Percentiles rank a stretch among this genome's conserved stretches.
Evolutionary conservation across 1,140 invertebrate genomes (phyloP).

Genomic region (Drosophila sp.): DNA sequence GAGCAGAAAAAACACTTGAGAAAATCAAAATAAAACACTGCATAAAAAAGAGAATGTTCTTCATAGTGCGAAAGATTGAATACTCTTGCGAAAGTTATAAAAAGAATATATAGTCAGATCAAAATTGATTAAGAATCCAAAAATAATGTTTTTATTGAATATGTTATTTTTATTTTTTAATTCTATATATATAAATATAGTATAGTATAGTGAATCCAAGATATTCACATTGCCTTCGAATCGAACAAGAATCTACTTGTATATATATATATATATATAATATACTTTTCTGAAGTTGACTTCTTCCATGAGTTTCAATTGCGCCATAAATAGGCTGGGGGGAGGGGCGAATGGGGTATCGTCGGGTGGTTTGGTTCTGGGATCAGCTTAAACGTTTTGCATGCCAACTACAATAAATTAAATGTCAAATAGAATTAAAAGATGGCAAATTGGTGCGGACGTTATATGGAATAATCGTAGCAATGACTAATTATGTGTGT

Average conservation of each 20-base stretch:
- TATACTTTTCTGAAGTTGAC: no score
- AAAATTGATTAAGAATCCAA: neutral
- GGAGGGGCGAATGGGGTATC: neutral
- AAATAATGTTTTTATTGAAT: no score
- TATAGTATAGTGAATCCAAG: no score
- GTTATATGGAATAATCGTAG: neutral
- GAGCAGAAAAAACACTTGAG: conserved; percentile 17
- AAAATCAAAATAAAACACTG: neutral
- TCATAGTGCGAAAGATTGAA: neutral
- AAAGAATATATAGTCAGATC: neutral
- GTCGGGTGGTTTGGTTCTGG: neutral
- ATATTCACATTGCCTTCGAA: no score
- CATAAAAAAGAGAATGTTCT: neutral
- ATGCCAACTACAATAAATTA: conserved; percentile 54
- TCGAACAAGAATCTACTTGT: no score
- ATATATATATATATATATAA: no score
- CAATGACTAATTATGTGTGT: conserved; percentile 45
- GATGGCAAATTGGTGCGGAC: conserved; percentile 54
- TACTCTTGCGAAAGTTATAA: neutral
- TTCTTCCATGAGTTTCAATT: neutral
- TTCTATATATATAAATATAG: no score
- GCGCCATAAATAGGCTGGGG: neutral
- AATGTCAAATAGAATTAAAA: conserved; percentile 72
- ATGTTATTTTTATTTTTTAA: no score
- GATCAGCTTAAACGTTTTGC: conserved; percentile 26